Percentiles rank a stretch among this genome's conserved stretches.
Conservation (phyloP, 2,113 vertebrate genomes). For the Perca fluviatilis region DNA sequence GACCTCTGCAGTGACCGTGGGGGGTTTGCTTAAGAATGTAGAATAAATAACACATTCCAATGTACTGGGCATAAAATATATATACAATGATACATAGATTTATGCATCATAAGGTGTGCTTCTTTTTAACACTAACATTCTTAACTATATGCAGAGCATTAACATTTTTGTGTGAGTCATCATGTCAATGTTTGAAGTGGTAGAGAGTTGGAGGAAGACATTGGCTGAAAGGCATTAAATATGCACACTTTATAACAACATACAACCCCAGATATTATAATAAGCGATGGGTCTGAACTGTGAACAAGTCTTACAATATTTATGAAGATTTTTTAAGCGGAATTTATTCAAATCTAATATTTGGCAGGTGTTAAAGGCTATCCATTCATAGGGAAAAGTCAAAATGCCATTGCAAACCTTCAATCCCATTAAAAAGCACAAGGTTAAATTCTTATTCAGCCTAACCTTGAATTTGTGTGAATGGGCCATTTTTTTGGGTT, state of each 20-base stretch:
- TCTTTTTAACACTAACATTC: slow-evolving; percentile 22
- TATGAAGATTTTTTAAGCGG: slow-evolving; percentile 51
- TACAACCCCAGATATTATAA: slow-evolving; percentile 41
- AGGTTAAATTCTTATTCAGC: slow-evolving; percentile 8
- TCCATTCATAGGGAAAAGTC: slow-evolving; percentile 31
- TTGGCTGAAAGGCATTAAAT: slow-evolving; percentile 52
- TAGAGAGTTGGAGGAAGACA: neutral
- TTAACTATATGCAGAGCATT: slow-evolving; percentile 9
- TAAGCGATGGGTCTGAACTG: slow-evolving; percentile 61
- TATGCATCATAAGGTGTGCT: slow-evolving; percentile 10
- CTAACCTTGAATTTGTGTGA: slow-evolving; percentile 10
- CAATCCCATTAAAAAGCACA: slow-evolving; percentile 21
- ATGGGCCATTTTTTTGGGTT: neutral
- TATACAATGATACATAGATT: slow-evolving; percentile 27
- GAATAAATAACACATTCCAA: slow-evolving; percentile 47
- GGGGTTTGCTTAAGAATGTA: slow-evolving; percentile 58
- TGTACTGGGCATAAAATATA: slow-evolving; percentile 37
- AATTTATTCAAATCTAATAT: slow-evolving; percentile 57
- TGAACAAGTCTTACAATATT: slow-evolving; percentile 68
- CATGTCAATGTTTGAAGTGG: slow-evolving; percentile 19
- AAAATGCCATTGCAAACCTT: slow-evolving; percentile 31
- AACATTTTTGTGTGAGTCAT: slow-evolving; percentile 16
- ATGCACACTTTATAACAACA: slow-evolving; percentile 64
- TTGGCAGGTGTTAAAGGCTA: slow-evolving; percentile 43
- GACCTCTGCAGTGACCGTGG: slow-evolving; percentile 68